A percentile compares a stretch with the other conserved stretches of the same genome.
Conservation (phyloP, 2,797 vertebrate genomes). For the Novumbra hubbsi region DNA sequence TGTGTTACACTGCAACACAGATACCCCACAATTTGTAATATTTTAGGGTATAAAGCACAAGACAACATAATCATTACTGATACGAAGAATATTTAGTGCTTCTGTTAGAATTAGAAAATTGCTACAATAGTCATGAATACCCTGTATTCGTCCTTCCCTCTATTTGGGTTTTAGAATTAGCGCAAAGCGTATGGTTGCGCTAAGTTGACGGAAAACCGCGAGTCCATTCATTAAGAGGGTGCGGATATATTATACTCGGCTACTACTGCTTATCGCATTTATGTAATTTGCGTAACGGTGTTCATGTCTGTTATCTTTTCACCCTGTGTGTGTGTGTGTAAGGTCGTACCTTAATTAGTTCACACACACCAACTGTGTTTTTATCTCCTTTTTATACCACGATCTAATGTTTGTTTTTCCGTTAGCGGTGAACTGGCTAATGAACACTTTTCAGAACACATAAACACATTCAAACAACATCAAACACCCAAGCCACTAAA, state of each 20-base stretch:
- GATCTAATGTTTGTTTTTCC: background rate
- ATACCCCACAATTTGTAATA: too few species aligned
- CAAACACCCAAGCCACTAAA: too few species aligned
- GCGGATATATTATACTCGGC: background rate
- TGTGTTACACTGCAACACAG: background rate
- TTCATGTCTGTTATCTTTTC: background rate
- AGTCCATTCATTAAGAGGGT: background rate
- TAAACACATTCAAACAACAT: too few species aligned
- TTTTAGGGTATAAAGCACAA: too few species aligned
- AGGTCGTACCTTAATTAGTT: background rate
- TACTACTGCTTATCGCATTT: background rate
- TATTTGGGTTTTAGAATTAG: background rate
- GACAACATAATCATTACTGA: too few species aligned
- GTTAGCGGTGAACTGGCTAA: too few species aligned
- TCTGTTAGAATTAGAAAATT: background rate
- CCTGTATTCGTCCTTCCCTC: background rate
- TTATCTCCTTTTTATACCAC: slow-evolving; percentile 21
- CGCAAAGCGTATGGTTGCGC: background rate
- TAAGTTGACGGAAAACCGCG: background rate
- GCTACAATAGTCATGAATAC: background rate
- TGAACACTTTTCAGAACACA: too few species aligned
- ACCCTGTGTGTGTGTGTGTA: background rate
- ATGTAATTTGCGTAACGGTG: slow-evolving; percentile 5
- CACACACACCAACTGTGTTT: background rate
- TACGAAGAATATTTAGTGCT: too few species aligned